Percentiles rank a stretch among this genome's conserved stretches.
Evolutionary conservation across 2,888 invertebrate genomes (phyloP).

Genomic region (Myathropa florea): DNA sequence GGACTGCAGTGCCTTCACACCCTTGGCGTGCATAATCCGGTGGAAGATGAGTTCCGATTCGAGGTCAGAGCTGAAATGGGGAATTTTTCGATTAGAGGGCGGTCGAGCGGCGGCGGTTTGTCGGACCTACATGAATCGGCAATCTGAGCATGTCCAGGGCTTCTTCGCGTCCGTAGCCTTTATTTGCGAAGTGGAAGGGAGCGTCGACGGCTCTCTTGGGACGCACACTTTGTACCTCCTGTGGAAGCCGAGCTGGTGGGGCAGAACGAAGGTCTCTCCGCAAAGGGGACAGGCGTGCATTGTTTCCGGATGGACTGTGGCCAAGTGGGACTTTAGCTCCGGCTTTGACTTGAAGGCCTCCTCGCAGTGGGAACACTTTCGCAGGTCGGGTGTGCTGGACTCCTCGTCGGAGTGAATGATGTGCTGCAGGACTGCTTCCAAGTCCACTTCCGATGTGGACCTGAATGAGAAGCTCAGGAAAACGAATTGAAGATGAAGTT

Average conservation of each 20-base stretch:
- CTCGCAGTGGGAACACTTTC: slow-evolving; percentile 65
- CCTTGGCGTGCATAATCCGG: slow-evolving; percentile 84
- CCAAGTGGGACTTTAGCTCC: slow-evolving; percentile 85
- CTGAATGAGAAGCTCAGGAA: slow-evolving; percentile 19
- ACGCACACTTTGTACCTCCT: slow-evolving; percentile 84
- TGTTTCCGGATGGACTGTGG: slow-evolving; percentile 83
- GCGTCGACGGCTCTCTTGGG: slow-evolving; percentile 69
- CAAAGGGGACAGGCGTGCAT: slow-evolving; percentile 87
- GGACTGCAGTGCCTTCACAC: slow-evolving; percentile 73
- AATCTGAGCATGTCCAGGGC: slow-evolving; percentile 74
- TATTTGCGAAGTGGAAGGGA: not conserved
- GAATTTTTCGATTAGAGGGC: slow-evolving; percentile 55
- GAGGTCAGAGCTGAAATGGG: slow-evolving; percentile 81
- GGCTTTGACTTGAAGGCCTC: slow-evolving; percentile 80
- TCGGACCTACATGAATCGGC: slow-evolving; percentile 74
- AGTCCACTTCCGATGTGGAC: slow-evolving; percentile 72
- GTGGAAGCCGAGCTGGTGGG: slow-evolving; percentile 89
- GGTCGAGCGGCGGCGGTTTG: not conserved
- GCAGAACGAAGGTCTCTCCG: slow-evolving; percentile 85
- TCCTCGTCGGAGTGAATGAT: slow-evolving; percentile 70
- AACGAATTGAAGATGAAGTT: no score
- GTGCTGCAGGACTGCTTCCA: slow-evolving; percentile 74
- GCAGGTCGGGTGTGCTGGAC: not conserved
- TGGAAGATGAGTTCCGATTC: slow-evolving; percentile 89
- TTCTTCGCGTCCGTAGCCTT: slow-evolving; percentile 13